These are phyloP conservation scores for Teleopsis dalmanni DNA, from an alignment of 1,140 invertebrate species.

Conservation along the genomic window DNA sequence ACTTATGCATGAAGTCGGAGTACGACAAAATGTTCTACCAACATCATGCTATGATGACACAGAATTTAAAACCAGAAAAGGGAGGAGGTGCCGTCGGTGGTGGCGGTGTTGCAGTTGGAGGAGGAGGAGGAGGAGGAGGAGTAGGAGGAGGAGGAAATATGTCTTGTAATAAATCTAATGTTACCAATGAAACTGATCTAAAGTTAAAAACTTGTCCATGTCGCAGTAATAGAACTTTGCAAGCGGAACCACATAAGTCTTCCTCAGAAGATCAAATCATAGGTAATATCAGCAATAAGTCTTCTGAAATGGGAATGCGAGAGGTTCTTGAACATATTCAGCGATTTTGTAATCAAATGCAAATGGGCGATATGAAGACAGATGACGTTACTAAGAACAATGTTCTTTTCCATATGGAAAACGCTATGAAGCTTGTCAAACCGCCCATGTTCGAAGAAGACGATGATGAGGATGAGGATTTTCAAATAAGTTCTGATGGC, in stretches of 20 bases:
- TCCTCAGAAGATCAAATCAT: conserved; percentile 15
- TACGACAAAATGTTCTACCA: conserved; percentile 41
- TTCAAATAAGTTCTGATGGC: conserved; percentile 28
- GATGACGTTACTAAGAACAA: conserved; percentile 7
- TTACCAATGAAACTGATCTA: background rate
- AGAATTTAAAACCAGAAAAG: conserved; percentile 11
- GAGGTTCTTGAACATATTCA: conserved; percentile 31
- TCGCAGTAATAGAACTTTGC: conserved; percentile 15
- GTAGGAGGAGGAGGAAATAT: background rate
- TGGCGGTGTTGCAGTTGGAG: background rate
- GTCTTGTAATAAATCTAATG: background rate
- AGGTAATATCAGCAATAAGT: conserved; percentile 23
- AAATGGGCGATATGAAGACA: conserved; percentile 16
- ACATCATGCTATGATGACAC: conserved; percentile 23
- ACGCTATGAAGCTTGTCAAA: conserved; percentile 8
- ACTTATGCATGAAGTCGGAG: conserved; percentile 41
- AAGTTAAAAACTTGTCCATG: conserved; percentile 17
- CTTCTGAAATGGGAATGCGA: conserved; percentile 25
- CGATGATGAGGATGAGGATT: conserved; percentile 20
- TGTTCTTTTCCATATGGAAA: background rate
- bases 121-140: background rate
- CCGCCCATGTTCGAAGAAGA: conserved; percentile 6
- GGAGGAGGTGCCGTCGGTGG: background rate
- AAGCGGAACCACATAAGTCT: conserved; percentile 12
- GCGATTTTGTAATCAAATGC: conserved; percentile 25